phyloP scores from a whole-genome alignment of 1,140 invertebrate genomes.

The Lordiphosa mommai region DNA sequence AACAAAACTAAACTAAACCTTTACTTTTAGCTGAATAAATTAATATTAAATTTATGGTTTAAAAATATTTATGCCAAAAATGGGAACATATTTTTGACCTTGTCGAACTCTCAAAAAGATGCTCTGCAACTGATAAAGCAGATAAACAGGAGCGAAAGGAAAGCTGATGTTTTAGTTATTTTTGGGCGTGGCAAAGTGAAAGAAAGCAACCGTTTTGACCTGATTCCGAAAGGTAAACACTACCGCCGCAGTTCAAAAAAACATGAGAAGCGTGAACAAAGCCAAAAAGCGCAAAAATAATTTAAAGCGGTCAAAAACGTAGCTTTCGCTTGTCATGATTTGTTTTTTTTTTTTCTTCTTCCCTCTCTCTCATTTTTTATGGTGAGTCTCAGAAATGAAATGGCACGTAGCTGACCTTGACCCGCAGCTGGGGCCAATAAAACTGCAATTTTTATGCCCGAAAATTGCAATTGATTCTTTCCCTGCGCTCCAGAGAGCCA shows the following conservation, averaged over 20 bases:
- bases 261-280: conserved; percentile 51
- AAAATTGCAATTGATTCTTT: conserved; percentile 47
- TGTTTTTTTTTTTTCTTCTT: conserved; percentile 17
- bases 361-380: conserved; percentile 15
- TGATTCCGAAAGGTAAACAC: conserved; percentile 54
- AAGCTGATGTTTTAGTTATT: not conserved
- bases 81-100: too few relatives aligned
- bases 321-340: conserved; percentile 47
- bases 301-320: conserved; percentile 35
- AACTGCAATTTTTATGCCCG: conserved; percentile 58
- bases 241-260: conserved; percentile 22
- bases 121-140: too few relatives aligned
- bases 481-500: conserved; percentile 26
- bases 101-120: too few relatives aligned
- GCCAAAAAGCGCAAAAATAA: conserved; percentile 47
- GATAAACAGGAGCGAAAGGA: too few relatives aligned
- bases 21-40: too few relatives aligned
- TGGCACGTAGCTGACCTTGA: conserved; percentile 75
- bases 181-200: conserved; percentile 49
- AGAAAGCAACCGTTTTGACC: conserved; percentile 76
- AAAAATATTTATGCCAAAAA: too few relatives aligned
- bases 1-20: too few relatives aligned
- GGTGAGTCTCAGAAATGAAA: conserved; percentile 54
- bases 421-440: conserved; percentile 52
- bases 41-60: too few relatives aligned